Percentiles rank a stretch among this genome's conserved stretches.
These are phyloP conservation scores for Alectoris magna DNA, from an alignment of 2,797 vertebrate genomes.

Conservation along the genomic window DNA sequence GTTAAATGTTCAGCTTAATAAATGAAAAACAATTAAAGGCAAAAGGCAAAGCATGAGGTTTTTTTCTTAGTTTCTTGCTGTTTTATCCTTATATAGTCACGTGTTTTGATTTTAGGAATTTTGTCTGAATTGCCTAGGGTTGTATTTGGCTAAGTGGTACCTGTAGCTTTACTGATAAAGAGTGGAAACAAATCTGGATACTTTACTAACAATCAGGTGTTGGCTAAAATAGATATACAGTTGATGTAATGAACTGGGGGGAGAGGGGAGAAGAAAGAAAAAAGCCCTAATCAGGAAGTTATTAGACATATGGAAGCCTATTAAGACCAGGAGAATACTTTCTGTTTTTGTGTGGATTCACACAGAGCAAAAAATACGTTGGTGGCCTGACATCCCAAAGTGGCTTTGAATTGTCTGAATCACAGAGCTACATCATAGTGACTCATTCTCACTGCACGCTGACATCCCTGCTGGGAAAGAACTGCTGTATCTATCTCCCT, in stretches of 20 bases:
- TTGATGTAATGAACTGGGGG: neutral
- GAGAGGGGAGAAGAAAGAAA: neutral
- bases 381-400: conserved; percentile 11
- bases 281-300: neutral
- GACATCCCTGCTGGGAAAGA: conserved; percentile 16
- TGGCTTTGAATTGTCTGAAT: conserved; percentile 46
- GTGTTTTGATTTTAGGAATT: neutral
- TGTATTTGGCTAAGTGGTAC: neutral
- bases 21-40: neutral
- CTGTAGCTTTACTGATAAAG: neutral
- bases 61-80: neutral
- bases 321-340: neutral
- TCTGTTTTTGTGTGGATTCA: neutral
- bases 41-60: neutral
- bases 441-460: neutral
- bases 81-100: neutral
- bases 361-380: neutral
- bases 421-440: conserved; percentile 38
- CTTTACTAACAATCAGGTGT: neutral
- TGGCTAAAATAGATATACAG: neutral
- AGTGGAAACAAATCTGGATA: neutral
- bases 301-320: neutral
- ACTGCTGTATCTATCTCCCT: neutral
- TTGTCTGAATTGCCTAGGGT: neutral
- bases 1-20: neutral